These are phyloP conservation scores for Paedocypris micromegethes DNA, from an alignment of 2,797 vertebrate species.

Conservation along the genomic window DNA sequence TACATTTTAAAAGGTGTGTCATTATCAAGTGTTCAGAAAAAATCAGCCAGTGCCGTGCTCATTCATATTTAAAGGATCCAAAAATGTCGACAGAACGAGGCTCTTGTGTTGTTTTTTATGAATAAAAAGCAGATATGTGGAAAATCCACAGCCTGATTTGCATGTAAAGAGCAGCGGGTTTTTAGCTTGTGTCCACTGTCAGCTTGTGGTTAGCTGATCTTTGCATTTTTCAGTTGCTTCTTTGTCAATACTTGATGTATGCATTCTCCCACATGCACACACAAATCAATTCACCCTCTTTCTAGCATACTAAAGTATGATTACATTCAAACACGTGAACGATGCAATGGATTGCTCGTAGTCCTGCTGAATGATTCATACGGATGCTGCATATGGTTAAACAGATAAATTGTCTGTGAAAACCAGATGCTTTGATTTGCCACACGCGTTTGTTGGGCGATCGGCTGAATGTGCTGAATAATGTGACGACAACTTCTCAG, in stretches of 20 bases:
- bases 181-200: background rate
- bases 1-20: no score
- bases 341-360: background rate
- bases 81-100: background rate
- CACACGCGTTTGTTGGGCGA: conserved; percentile 2
- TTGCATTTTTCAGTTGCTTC: conserved; percentile 11
- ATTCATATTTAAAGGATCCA: no score
- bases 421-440: conserved; percentile 18
- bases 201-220: conserved; percentile 16
- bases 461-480: conserved; percentile 7
- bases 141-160: conserved; percentile 2
- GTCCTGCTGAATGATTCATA: conserved; percentile 19
- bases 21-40: no score
- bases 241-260: conserved; percentile 3
- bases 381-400: conserved; percentile 14
- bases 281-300: conserved; percentile 11
- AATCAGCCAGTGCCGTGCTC: no score
- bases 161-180: conserved; percentile 10
- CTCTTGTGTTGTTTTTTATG: conserved; percentile 1
- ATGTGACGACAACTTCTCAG: conserved; percentile 18
- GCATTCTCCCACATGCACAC: conserved; percentile 1
- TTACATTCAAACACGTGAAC: conserved; percentile 1
- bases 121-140: conserved; percentile 23
- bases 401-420: conserved; percentile 7
- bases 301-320: conserved; percentile 17